phyloP scores from a whole-genome alignment of 2,888 invertebrate genomes.

The Dioctria rufipes region DNA sequence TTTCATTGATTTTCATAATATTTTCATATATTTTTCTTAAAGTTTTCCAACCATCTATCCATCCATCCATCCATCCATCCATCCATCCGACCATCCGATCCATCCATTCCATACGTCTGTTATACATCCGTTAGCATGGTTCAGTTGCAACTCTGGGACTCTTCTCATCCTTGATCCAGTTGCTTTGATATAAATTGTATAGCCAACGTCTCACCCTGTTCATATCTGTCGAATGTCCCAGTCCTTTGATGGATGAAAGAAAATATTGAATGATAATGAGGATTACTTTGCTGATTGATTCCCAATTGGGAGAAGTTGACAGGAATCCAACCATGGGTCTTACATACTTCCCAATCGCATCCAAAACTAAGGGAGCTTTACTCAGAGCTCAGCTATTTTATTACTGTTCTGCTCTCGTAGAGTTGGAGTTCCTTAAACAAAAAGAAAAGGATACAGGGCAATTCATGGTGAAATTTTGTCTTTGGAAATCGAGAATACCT shows the following conservation, averaged over 20 bases:
- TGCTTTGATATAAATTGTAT: too few relatives aligned
- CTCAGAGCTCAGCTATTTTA: too few relatives aligned
- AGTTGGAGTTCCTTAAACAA: not conserved
- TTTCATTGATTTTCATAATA: constrained; percentile 58
- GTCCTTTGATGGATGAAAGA: constrained; percentile 57
- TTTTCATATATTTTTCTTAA: too few relatives aligned
- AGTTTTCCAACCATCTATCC: constrained; percentile 47
- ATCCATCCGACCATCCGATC: constrained; percentile 11
- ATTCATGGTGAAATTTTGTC: too few relatives aligned
- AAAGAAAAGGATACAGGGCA: too few relatives aligned
- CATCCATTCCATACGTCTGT: not conserved
- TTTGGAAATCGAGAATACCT: too few relatives aligned
- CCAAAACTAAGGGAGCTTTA: too few relatives aligned
- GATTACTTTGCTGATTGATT: constrained; percentile 58
- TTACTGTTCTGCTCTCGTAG: not conserved
- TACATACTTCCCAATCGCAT: not conserved
- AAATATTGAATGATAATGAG: constrained; percentile 58
- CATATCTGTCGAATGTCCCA: constrained; percentile 24
- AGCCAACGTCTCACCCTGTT: not conserved
- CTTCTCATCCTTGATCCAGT: too few relatives aligned
- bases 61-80: constrained; percentile 21
- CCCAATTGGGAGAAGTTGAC: constrained; percentile 54
- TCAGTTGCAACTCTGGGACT: not conserved
- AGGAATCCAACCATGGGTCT: not conserved
- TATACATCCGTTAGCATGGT: constrained; percentile 4